These are phyloP conservation scores for Leuctra nigra DNA, from an alignment of 2,888 invertebrate genomes.

Conservation along the genomic window DNA sequence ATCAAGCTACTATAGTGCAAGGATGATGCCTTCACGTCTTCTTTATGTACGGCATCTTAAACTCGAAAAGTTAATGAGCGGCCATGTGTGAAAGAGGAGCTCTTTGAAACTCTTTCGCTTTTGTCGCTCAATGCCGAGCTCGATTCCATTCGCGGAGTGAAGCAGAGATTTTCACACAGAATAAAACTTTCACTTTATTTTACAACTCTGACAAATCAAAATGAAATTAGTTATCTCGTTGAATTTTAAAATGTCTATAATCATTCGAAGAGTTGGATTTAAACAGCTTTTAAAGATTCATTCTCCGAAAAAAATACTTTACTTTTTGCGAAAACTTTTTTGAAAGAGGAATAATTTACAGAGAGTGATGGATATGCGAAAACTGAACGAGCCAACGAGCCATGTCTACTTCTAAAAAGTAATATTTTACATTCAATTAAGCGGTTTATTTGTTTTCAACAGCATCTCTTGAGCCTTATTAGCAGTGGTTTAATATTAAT, in stretches of 20 bases:
- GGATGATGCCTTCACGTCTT: neutral
- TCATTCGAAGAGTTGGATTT: neutral
- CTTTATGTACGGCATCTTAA: conserved; percentile 22
- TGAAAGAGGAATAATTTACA: too few species aligned
- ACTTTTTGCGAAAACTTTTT: neutral
- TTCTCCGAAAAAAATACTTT: neutral
- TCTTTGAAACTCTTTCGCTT: conserved; percentile 25
- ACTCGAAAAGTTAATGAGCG: conserved; percentile 27
- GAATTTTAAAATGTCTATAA: neutral
- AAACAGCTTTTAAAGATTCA: neutral
- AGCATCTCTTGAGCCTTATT: too few species aligned
- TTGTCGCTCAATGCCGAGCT: neutral
- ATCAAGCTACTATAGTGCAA: neutral
- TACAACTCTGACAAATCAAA: neutral
- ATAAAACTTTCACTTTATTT: conserved; percentile 18
- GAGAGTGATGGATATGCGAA: too few species aligned
- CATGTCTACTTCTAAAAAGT: too few species aligned
- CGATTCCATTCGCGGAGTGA: neutral
- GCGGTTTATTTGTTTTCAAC: too few species aligned
- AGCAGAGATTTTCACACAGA: neutral
- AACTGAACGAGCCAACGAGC: too few species aligned
- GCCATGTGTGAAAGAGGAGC: conserved; percentile 25
- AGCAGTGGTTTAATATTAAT: conserved; percentile 7
- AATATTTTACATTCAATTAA: too few species aligned
- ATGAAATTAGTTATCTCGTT: neutral